Evolutionary conservation across 2,888 invertebrate species (phyloP), one percentile per base, ranked within the genome.

Genomic region (Mactromeris polynyma): DNA sequence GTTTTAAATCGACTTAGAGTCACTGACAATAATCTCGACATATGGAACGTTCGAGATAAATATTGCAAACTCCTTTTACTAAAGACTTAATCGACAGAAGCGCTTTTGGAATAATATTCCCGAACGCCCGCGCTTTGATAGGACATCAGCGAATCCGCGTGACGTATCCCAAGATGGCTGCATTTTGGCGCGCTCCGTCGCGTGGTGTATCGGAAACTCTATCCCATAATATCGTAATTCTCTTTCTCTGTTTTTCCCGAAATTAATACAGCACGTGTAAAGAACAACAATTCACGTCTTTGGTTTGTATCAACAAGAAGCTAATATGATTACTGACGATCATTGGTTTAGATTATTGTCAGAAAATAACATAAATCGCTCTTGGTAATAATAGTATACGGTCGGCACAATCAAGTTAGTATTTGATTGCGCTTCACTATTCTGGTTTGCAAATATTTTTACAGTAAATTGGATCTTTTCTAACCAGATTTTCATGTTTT

Each of bases 371-470:
- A 90, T 92, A 89, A 90, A 92, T 92, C 92, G 83, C 85, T 82
- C 81, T 82, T 33, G 26, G 89, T 90, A 92, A 92, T 92, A 90
- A 90, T 89, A 86, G 92, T 92, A 89, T 92, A 92, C 89, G 90
- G 80, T 82, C 36, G 36, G 51, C 6, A 77, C 81, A 92, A 92
- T 92, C 85, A 64, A 90, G 90, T 92, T 92, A 92, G 89, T 82
- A 80, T 87, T 88, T 84, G 92, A 92, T 92, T 92, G 92, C 86
- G 85, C 86, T 82, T 86, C 82, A n/a, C 87, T 81, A 31, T 80
- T 86, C 83, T 84, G 73, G 92, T 90, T 92, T 89, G 90, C 92
- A 92, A 92, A 92, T 92, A 92, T 92, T 92, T 92, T 92, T 92
- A 92, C 88, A 89, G 92, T 90, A 92, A 92, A 92, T 92, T 90